Evolutionary conservation across 1,140 invertebrate genomes (phyloP), one percentile per base, ranked within the genome.

Genomic region (Eciton burchellii): DNA sequence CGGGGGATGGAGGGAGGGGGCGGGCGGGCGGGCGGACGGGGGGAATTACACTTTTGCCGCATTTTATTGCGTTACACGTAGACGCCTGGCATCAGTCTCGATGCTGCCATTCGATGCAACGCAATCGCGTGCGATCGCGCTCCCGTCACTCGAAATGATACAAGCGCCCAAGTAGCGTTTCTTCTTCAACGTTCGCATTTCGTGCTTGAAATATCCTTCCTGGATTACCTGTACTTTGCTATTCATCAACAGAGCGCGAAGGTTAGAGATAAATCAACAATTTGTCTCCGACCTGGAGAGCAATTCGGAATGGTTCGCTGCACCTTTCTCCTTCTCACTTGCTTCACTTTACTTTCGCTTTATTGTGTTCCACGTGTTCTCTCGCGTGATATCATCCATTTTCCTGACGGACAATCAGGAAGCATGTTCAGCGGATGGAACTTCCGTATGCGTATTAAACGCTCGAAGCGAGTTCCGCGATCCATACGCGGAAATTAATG

Each of bases 31-130:
- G n/a, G n/a, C n/a, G n/a, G n/a, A n/a, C n/a, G n/a, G 35, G 35
- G 74, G 63, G 56, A 79, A 70, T 79, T 79, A 70, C 63, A 79
- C 68, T 79, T 79, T 79, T 79, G 70, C 68, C 68, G 74, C 63
- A 70, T 79, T 79, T 79, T 79, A 79, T 79, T 79, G 63, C 74
- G 35, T 45, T 77, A 11, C 21, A 35, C 74, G 21, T 6, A 45
- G 70, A 16, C 56, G 16, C 29, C 29, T 68, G 68, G 29, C 5
- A 54, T 16, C 26, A 68, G 19, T 45, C 56, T n/a, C 41, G 6
- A 56, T 54, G 52, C 35, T 68, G 45, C n/a, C 49, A 52, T 71
- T 73, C 43, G 21, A 81, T 74, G 24, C 26, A 76, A 19, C 26
- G 26, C 47, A 49, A 41, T n/a, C n/a, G n/a, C n/a, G 9, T 63